Base-by-base conservation (phyloP, 2,113 vertebrate genomes). In the Dascyllus trimaculatus region DNA sequence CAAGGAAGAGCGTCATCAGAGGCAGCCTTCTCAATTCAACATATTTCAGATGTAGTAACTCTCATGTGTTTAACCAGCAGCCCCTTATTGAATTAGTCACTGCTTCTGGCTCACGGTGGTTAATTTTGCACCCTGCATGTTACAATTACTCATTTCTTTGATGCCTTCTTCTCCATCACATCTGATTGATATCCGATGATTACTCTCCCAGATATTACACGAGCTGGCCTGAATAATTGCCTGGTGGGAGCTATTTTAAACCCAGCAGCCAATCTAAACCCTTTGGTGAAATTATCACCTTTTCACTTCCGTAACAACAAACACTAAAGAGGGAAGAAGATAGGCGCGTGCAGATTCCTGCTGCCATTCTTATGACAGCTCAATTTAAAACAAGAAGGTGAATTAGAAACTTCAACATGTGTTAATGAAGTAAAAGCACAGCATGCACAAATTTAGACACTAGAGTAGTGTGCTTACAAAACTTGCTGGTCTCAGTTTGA, bases 221-320 rank as follows among this genome's bases (percentile, higher is more conserved):
- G 5, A 35, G 32, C 32, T 35, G 48, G 52, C 51, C 4, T 66
- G 66, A 71, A 54, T 66, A 11, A 70, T 22, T 45, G 25, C 26
- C 48, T 5, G 1, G 11, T 21, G 40, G 53, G 43, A 21, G 51
- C 45, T 11, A 43, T 9, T 35, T 22, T 66, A 21, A 51, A 56
- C 35, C n/a, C 48, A 18, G 52, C 56, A 56, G 64, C 25, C 38
- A 63, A 14, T 46, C 0, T 4, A 40, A 40, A 26, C 11, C 17
- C 40, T 13, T 18, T 25, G 5, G 18, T 54, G 17, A 62, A 63
- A 78, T 65, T 13, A 35, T 21, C 40, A 43, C 10, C 54, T 35
- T 19, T 9, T n/a, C 11, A 6, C 15, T 22, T 45, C 3, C 8
- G 35, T 22, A 18, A 25, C 71, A 7, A 22, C 38, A 49, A 29